Percentiles rank a stretch among this genome's conserved stretches.
These are phyloP conservation scores for Nipponia nippon DNA, from an alignment of 2,113 vertebrate genomes.

Conservation along the genomic window DNA sequence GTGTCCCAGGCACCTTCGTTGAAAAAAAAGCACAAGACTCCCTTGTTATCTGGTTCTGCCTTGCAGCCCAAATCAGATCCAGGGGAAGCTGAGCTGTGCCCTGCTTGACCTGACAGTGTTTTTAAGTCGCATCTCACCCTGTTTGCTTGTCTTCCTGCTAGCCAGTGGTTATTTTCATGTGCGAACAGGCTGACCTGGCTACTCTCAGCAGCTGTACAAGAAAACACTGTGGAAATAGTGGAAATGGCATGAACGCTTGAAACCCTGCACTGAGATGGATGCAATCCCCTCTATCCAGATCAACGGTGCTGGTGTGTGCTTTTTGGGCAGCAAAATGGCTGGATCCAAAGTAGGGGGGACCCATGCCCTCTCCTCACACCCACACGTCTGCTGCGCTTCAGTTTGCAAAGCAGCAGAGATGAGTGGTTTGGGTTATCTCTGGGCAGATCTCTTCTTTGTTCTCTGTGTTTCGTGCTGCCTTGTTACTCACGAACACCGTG, in stretches of 20 bases:
- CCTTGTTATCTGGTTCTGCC: not conserved
- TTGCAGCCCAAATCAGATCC: not conserved
- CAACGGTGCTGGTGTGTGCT: not conserved
- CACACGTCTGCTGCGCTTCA: not conserved
- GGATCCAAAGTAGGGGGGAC: not conserved
- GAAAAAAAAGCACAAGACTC: not conserved
- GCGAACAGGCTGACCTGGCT: not conserved
- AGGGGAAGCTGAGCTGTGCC: not conserved
- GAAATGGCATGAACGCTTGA: not conserved
- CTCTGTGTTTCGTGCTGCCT: not conserved
- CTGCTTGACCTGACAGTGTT: not conserved
- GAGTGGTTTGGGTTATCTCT: not conserved
- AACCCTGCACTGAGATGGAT: not conserved
- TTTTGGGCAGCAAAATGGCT: not conserved
- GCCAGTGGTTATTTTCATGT: not conserved
- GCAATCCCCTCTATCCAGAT: not conserved
- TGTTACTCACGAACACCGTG: rapidly evolving
- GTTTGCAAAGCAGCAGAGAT: not conserved
- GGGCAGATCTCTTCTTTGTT: not conserved
- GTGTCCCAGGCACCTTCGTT: not conserved
- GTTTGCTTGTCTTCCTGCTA: not conserved
- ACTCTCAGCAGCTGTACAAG: not conserved
- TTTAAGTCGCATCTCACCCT: not conserved
- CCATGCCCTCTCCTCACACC: not conserved
- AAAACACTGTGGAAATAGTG: not conserved